Evolutionary conservation across 2,113 vertebrate species (phyloP), one percentile per base, ranked within the genome.

Genomic region (Burhinus bistriatus): DNA sequence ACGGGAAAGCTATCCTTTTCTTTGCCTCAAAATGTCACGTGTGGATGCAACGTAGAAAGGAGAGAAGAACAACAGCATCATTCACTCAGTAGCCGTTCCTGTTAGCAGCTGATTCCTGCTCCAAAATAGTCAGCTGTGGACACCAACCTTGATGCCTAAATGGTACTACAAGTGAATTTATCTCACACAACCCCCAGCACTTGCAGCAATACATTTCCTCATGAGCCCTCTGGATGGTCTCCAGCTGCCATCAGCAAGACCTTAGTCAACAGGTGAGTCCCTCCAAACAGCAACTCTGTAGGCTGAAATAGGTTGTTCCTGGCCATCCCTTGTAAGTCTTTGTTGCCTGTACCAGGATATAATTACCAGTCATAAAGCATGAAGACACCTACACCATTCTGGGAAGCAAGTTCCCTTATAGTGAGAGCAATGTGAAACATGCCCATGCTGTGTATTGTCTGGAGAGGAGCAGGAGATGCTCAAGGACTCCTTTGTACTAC

Each of bases 401-500:
- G 51, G 42, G 42, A 70, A 47, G 57, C 13, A 79, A 87, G 20
- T 62, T 16, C n/a, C 45, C 27, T 13, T 21, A 27, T 0, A 30
- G 21, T 27, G 40, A 89, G 21, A 82, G 49, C 65, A 78, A 30
- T 3, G 9, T 54, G 52, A 75, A 80, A 30, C 9, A 9, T 49
- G 44, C 5, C 83, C 66, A 4, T 54, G 42, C 26, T 59, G 21
- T n/a, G 55, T 40, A 16, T 4, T n/a, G 38, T 40, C 58, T 68
- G 66, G 12, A 93, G 19, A 20, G 51, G 42, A 89, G 61, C 22
- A 57, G 68, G 18, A 12, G 20, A 20, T 45, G 71, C 71, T 88
- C 90, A 90, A 95, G 79, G 86, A 49, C 71, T 93, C 80, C 86
- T 89, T 76, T 79, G 82, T 91, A 32, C 93, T 93, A 91, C 96